Base-by-base conservation (phyloP, 2,113 vertebrate genomes). In the Protomyctophum bolini region DNA sequence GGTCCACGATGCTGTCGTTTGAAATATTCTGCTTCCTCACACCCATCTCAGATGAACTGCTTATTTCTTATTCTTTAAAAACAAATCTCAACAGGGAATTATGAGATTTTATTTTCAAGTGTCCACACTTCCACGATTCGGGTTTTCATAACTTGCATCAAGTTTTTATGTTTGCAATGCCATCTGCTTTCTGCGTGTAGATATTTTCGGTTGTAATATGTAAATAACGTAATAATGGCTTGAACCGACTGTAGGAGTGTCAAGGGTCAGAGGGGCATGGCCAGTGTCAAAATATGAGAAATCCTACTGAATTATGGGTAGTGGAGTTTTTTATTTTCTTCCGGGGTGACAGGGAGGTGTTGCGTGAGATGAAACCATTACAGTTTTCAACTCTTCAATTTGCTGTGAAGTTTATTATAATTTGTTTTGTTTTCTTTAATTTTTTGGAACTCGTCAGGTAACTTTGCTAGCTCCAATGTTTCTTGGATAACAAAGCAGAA, bases 71-170 rank as follows among this genome's bases (percentile, higher is more conserved):
- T 10, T 67, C 62, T 76, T 67, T 62, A 52, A 14, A 12, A 29
- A 58, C 50, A 29, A 41, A 41, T 41, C 33, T 41, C 33, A 41
- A 41, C 33, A 75, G 54, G 70, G 68, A 64, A 63, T 47, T 8
- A 41, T 65, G 10, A 45, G 50, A 29, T 58, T 67, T 62, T 68
- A 78, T 60, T 89, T 94, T 92, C 89, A 92, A 93, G 93, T 92
- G 33, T 92, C 89, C 94, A 92, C 87, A 92, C 94, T 85, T 95
- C 93, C 93, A 94, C 93, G 89, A 94, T 93, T 95, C 95, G 87
- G 91, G 93, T 95, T 94, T 94, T 96, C 96, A 97, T 97, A 95
- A 99, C 97, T 99, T 98, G 97, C 97, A 98, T 99, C 97, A 99
- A 99, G 97, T 99, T 98, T 93, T 96, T 95, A 94, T 6, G 92